Evolutionary conservation across 2,113 vertebrate genomes (phyloP).

Genomic region (Burhinus oedicnemus): DNA sequence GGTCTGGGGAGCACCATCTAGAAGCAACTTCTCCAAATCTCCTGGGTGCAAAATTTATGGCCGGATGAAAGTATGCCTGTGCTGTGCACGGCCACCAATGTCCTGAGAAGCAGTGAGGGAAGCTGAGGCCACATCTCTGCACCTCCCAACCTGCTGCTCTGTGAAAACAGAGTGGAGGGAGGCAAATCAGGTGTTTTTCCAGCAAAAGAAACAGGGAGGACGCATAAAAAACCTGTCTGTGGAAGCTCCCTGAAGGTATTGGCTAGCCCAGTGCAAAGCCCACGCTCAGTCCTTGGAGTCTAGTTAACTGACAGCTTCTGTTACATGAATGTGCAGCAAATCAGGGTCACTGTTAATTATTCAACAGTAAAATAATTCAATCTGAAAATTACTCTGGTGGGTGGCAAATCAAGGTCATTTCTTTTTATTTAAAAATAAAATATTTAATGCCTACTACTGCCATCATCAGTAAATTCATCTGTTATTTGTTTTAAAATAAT

Average conservation of each 20-base stretch:
- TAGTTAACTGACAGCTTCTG: neutral
- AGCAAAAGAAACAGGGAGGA: neutral
- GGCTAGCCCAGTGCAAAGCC: neutral
- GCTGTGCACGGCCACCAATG: neutral
- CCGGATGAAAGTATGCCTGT: fast-evolving
- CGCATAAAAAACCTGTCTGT: fast-evolving
- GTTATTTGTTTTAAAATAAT: neutral
- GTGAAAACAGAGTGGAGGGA: neutral
- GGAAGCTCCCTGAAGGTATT: neutral
- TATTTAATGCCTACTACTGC: neutral
- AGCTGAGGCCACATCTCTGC: neutral
- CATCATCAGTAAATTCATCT: neutral
- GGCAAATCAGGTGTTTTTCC: fast-evolving
- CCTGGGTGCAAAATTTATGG: too few species aligned
- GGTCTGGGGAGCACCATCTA: neutral
- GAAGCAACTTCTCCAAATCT: neutral
- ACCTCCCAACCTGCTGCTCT: neutral
- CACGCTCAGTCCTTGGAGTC: neutral
- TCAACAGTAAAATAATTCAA: neutral
- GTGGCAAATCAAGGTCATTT: neutral
- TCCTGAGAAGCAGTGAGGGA: neutral
- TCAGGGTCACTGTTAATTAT: constrained; percentile 42
- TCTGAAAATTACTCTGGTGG: neutral
- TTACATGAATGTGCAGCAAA: neutral
- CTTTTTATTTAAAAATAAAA: neutral